phyloP scores from a whole-genome alignment of 1,140 invertebrate genomes.

The Euura saliciscinereae region DNA sequence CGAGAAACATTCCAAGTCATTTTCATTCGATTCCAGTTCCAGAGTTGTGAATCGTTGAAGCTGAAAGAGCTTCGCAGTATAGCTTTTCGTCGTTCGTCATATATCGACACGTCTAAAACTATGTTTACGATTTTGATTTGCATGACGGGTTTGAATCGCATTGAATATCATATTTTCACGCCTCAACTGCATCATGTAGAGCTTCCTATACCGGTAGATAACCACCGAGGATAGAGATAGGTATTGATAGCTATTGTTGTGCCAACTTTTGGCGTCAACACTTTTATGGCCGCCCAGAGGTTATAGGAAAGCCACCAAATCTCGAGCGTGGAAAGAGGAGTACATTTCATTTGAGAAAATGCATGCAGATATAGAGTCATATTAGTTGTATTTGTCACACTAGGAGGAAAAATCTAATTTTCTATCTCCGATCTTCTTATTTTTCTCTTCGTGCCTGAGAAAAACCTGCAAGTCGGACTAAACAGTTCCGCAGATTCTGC shows the following conservation, averaged over 20 bases:
- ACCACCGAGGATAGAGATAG: neutral
- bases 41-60: too few relatives aligned
- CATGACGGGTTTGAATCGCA: neutral
- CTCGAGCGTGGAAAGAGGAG: neutral
- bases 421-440: too few relatives aligned
- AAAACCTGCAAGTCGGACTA: too few relatives aligned
- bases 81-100: too few relatives aligned
- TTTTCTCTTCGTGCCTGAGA: too few relatives aligned
- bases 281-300: neutral
- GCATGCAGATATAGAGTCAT: neutral
- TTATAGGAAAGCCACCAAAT: neutral
- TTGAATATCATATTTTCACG: constrained; percentile 1
- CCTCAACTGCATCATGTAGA: neutral
- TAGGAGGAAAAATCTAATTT: too few relatives aligned
- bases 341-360: neutral
- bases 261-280: neutral
- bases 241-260: constrained; percentile 3
- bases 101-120: neutral
- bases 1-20: too few relatives aligned
- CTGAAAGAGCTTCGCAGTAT: too few relatives aligned
- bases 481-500: too few relatives aligned
- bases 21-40: too few relatives aligned
- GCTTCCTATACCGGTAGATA: neutral
- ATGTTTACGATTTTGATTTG: constrained; percentile 1
- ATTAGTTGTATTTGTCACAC: too few relatives aligned